phyloP scores from a whole-genome alignment of 1,140 invertebrate species.

The Cheumatopsyche charites region DNA sequence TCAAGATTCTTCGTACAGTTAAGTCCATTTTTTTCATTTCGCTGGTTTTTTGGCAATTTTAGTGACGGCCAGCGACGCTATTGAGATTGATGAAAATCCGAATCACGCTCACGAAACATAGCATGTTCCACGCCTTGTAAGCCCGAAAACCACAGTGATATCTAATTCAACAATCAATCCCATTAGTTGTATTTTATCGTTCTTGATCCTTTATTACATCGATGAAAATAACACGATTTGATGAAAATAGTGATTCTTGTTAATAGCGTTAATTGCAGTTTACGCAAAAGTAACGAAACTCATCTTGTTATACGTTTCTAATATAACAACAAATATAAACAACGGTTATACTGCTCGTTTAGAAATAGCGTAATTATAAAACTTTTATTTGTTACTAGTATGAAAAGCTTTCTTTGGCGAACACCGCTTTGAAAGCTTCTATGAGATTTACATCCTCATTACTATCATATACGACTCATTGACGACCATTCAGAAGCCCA shows the following conservation, averaged over 20 bases:
- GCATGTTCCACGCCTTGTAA: slow-evolving; percentile 5
- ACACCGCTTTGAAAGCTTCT: slow-evolving; percentile 5
- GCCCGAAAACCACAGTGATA: not conserved
- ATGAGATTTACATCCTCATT: slow-evolving; percentile 10
- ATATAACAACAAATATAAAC: no score
- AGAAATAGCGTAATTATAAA: no score
- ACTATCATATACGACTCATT: not conserved
- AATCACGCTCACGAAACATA: not conserved
- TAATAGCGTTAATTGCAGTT: no score
- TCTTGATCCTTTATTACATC: no score
- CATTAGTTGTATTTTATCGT: no score
- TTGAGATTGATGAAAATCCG: slow-evolving; percentile 15
- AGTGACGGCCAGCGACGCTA: not conserved
- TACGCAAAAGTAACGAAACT: no score
- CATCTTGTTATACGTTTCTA: no score
- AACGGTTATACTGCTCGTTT: no score
- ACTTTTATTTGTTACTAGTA: not conserved
- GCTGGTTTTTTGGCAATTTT: not conserved
- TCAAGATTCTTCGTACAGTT: slow-evolving; percentile 6
- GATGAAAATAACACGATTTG: no score
- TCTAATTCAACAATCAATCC: no score
- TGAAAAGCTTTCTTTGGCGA: not conserved
- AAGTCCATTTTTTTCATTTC: no score
- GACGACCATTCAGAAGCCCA: not conserved
- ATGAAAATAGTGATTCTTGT: no score